Base-by-base conservation (phyloP, 2,797 vertebrate species). In the Ptychadena robeensis region DNA sequence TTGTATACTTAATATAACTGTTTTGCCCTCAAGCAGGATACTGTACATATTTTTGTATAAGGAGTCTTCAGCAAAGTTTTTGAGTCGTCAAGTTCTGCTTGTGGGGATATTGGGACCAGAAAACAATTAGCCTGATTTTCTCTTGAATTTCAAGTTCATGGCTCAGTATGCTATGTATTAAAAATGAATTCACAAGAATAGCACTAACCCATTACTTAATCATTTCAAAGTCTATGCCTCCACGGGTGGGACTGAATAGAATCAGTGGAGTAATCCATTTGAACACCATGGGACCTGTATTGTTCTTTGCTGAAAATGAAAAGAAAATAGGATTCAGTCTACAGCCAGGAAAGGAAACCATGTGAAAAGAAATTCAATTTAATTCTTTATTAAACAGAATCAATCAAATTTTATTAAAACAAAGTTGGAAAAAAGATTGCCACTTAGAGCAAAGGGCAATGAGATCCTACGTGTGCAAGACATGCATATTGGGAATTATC, bases 121-220 rank as follows among this genome's bases (percentile, higher is more conserved):
- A 86, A 92, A 91, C 92, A 93, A 93, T 93, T 92, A 92, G 86
- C 91, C 92, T 92, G 90, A 93, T 92, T 94, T 94, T 91, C 88
- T 92, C 88, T 93, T 93, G 90, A 92, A 92, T 93, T 89, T 91
- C 88, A 88, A 91, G 88, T 89, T 91, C 87, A 87, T 88, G 87
- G 87, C 90, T 91, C 91, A 88, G 89, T 90, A 86, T 91, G 92
- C 81, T 86, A 92, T 89, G 90, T 94, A 92, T 93, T 93, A 69
- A 81, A 81, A 86, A 88, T 91, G 91, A 91, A 91, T 89, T 80
- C 85, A 89, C 88, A 88, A 90, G 91, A 84, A 88, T 89, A 87
- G 87, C 90, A 91, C 90, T 90, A 91, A 91, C 88, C 85, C 87
- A 80, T 86, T 85, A 87, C 86, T 89, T 90, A 87, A 88, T 90